Base-by-base conservation (phyloP, 1,140 invertebrate species). In the Diachasmimorpha longicaudata region DNA sequence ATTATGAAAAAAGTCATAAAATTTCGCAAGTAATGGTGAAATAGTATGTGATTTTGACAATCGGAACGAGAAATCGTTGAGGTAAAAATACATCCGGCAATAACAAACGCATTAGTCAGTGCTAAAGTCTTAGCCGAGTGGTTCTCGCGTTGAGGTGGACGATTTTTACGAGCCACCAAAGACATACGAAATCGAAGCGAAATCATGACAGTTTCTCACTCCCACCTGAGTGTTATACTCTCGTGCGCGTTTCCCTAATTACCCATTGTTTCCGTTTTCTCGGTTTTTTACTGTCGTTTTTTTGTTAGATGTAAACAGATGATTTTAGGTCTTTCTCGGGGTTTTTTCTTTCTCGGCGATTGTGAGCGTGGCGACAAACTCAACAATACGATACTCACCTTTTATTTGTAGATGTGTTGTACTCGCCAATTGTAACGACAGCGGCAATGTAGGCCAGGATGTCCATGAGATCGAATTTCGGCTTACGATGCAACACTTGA, bases 381-480 rank as follows among this genome's bases (percentile, higher is more conserved):
- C 21, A 66, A 66, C 21, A 66, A 66, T 25, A 66, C 21, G 25
- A 66, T 25, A 21, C 36, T 39, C 68, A 42, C 14, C 39, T 14
- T 69, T 66, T n/a, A n/a, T 23, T 66, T 19, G 42, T 14, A 71
- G 67, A 46, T 37, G 44, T 48, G 55, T 42, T 52, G 52, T 70
- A 58, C n/a, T 76, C 37, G 63, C 71, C 76, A 48, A 74, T 71
- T 79, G 80, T 86, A 82, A 82, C 83, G 82, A 85, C 80, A 82
- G 77, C 80, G 70, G 82, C 83, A 81, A 88, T 88, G 85, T 88
- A 88, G 86, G 86, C 84, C 85, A 88, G 87, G 83, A 87, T 85
- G 85, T 85, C 85, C 81, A 84, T 81, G 79, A 79, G 82, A 84
- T 88, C 87, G 74, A 84, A 88, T 88, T 88, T 88, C 87, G 85